phyloP scores from a whole-genome alignment of 2,797 vertebrate genomes.

The Pantherophis vulpinus region DNA sequence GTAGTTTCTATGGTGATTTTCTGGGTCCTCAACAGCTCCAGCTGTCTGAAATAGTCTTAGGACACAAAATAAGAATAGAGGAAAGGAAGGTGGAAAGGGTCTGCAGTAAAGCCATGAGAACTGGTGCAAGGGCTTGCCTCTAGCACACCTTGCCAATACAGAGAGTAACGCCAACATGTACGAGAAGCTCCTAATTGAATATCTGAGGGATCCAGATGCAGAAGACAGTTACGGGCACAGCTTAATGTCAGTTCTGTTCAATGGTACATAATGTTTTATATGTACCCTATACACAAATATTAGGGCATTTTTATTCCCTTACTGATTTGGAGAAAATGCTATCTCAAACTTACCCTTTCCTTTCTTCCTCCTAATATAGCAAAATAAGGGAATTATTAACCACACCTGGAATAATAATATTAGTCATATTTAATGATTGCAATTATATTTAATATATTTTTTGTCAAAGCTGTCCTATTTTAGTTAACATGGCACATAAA shows the following conservation, averaged over 20 bases:
- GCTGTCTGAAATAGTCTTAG: constrained; percentile 62
- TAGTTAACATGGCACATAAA: neutral
- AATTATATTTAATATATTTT: neutral
- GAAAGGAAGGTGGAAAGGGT: constrained; percentile 49
- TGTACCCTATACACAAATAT: neutral
- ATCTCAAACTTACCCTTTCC: neutral
- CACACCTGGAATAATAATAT: neutral
- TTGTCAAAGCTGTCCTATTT: neutral
- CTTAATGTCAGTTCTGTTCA: neutral
- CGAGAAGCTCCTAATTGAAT: neutral
- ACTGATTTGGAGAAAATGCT: neutral
- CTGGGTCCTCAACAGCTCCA: constrained; percentile 64
- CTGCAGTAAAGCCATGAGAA: constrained; percentile 31
- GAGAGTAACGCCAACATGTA: too few species aligned
- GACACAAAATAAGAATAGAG: constrained; percentile 60
- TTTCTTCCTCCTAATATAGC: neutral
- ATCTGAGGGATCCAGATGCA: neutral
- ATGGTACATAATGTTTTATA: neutral
- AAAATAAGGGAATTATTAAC: neutral
- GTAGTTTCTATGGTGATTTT: constrained; percentile 52
- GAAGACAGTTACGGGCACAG: neutral
- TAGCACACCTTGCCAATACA: neutral
- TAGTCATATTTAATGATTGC: neutral
- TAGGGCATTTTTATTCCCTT: neutral
- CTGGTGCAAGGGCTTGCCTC: neutral